Conservation (phyloP, 2,113 vertebrate genomes). For the Gambusia affinis region DNA sequence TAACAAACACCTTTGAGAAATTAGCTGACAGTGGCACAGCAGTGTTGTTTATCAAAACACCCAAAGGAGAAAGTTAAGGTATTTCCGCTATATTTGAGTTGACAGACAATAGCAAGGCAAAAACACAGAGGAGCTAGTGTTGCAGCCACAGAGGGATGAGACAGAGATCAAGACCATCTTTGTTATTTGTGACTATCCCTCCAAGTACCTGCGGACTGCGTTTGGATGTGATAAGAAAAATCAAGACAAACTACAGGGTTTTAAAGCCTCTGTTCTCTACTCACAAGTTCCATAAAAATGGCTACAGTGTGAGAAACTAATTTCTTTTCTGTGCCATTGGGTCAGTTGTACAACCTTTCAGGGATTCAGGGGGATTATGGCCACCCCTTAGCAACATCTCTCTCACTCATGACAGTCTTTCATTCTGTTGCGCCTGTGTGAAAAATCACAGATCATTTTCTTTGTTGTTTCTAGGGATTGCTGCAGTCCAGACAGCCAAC, state of each 20-base stretch:
- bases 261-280: constrained; percentile 49
- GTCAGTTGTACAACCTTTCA: constrained; percentile 67
- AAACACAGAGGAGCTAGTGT: constrained; percentile 29
- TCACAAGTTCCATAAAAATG: constrained; percentile 56
- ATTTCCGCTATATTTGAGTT: constrained; percentile 51
- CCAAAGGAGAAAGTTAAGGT: constrained; percentile 44
- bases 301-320: constrained; percentile 63
- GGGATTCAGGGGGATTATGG: constrained; percentile 72
- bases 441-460: too few species aligned
- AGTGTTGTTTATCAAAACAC: constrained; percentile 22
- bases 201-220: constrained; percentile 50
- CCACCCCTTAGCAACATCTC: constrained; percentile 48
- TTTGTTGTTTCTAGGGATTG: background rate
- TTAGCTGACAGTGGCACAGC: constrained; percentile 18
- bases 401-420: constrained; percentile 45
- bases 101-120: constrained; percentile 30
- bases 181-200: constrained; percentile 73
- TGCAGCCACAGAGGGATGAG: constrained; percentile 47
- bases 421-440: background rate
- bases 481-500: background rate
- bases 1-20: background rate
- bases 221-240: constrained; percentile 67
- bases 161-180: constrained; percentile 71
- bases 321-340: constrained; percentile 68
- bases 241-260: constrained; percentile 38